Conservation (phyloP, 2,113 vertebrate species). For the Phyllostomus hastatus region DNA sequence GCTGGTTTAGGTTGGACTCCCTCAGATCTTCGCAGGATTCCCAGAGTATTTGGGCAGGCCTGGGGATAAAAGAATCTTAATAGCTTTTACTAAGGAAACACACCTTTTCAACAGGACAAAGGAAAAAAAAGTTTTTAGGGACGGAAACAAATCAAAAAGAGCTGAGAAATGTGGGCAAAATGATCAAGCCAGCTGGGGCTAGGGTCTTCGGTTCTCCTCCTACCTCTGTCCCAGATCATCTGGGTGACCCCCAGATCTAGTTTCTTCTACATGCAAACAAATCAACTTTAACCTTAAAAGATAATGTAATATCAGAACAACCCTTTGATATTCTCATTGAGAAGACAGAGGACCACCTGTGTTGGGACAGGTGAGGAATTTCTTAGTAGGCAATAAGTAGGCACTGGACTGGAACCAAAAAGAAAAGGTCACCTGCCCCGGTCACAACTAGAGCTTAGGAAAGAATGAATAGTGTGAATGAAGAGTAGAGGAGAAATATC, state of each 20-base stretch:
- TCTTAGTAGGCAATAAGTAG: neutral
- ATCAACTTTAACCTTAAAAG: constrained; percentile 24
- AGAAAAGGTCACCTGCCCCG: neutral
- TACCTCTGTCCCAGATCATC: neutral
- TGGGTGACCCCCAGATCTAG: neutral
- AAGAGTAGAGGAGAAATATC: neutral
- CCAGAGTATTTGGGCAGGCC: neutral
- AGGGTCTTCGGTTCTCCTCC: neutral
- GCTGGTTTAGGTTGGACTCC: neutral
- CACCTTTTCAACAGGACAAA: neutral
- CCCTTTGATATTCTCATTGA: neutral
- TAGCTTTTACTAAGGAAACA: neutral
- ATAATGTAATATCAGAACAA: constrained; percentile 21
- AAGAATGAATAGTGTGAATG: neutral
- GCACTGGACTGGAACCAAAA: neutral
- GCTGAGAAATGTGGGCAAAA: neutral
- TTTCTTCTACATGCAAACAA: neutral
- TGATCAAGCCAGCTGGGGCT: neutral
- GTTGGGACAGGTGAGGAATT: neutral
- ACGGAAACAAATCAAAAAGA: constrained; percentile 36
- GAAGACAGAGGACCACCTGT: neutral
- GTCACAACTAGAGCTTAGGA: neutral
- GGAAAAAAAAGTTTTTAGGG: neutral
- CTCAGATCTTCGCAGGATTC: constrained; percentile 1
- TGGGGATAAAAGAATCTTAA: constrained; percentile 28